A percentile compares a stretch with the other conserved stretches of the same genome.
phyloP scores from a whole-genome alignment of 2,113 vertebrate species.

The Oenanthe melanoleuca region DNA sequence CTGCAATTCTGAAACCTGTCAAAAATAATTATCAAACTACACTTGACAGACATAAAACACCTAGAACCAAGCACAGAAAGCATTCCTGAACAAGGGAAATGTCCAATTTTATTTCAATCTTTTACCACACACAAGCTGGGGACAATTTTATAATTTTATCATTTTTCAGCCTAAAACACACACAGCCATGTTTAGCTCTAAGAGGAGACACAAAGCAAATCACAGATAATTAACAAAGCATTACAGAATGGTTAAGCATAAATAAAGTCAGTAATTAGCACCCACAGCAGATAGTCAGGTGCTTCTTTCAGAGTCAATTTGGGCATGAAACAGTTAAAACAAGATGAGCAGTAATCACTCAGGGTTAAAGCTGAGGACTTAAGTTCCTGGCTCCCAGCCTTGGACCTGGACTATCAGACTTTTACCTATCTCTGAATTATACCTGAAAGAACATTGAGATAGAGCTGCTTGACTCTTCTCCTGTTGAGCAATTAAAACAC shows the following conservation, averaged over 20 bases:
- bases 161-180: neutral
- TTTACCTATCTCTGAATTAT: neutral
- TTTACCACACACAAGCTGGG: neutral
- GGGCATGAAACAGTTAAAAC: neutral
- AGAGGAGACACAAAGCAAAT: neutral
- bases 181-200: neutral
- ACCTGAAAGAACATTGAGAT: slow-evolving; percentile 22
- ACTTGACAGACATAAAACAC: neutral
- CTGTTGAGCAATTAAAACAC: slow-evolving; percentile 23
- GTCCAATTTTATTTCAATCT: neutral
- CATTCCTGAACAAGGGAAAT: neutral
- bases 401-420: neutral
- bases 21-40: neutral
- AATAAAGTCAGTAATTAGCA: neutral
- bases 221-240: neutral
- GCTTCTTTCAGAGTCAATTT: neutral
- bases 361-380: neutral
- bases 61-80: neutral
- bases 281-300: neutral
- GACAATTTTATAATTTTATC: neutral
- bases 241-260: neutral
- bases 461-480: neutral
- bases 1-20: neutral
- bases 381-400: neutral
- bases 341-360: neutral